These are phyloP conservation scores for Patella depressa DNA, from an alignment of 2,888 invertebrate genomes.

Conservation along the genomic window DNA sequence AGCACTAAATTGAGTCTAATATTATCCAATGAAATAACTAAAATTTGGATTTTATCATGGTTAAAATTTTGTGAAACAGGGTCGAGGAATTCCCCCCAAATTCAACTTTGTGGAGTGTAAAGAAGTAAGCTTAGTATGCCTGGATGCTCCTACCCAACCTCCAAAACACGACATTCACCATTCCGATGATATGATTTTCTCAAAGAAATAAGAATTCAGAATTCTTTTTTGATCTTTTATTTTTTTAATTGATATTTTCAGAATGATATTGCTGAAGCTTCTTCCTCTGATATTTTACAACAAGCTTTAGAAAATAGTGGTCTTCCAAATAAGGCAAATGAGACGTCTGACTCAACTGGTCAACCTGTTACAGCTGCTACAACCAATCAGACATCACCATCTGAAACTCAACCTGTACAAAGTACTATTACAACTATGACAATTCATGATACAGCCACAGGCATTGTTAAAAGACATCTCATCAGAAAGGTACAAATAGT, in stretches of 20 bases:
- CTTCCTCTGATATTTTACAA: slow-evolving; percentile 73
- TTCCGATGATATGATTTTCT: too few species aligned
- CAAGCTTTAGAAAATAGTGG: slow-evolving; percentile 74
- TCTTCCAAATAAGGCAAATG: slow-evolving; percentile 45
- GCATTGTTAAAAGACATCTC: slow-evolving; percentile 66
- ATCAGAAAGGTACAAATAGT: slow-evolving; percentile 73
- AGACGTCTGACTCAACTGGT: slow-evolving; percentile 17
- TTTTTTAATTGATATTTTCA: background rate
- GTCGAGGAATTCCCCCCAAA: too few species aligned
- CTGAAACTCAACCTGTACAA: slow-evolving; percentile 8
- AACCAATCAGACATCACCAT: background rate
- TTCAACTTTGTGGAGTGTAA: too few species aligned
- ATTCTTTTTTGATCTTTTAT: too few species aligned
- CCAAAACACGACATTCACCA: too few species aligned
- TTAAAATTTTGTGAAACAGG: too few species aligned
- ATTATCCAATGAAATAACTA: too few species aligned
- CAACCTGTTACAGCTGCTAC: slow-evolving; percentile 12
- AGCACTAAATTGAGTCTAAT: too few species aligned
- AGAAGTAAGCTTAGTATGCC: too few species aligned
- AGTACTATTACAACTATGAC: slow-evolving; percentile 54
- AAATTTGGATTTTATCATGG: too few species aligned
- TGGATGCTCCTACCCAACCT: too few species aligned
- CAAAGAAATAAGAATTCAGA: too few species aligned
- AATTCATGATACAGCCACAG: slow-evolving; percentile 68
- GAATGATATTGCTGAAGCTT: slow-evolving; percentile 20